phyloP scores from a whole-genome alignment of 1,140 invertebrate species.

The Temnothorax longispinosus region DNA sequence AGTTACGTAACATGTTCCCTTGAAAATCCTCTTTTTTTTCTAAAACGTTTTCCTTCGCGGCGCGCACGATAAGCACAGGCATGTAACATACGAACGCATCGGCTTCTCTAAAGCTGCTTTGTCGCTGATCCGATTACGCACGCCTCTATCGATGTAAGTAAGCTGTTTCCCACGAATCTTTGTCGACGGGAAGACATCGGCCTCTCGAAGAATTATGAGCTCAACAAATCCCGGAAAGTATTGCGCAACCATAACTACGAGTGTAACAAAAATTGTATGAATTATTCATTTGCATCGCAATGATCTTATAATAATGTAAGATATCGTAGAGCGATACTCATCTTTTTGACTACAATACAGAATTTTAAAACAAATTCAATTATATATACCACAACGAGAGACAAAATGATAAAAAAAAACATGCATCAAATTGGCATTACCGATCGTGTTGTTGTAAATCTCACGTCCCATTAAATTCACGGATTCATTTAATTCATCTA shows the following conservation, averaged over 20 bases:
- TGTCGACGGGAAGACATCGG: not conserved
- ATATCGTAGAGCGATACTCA: not conserved
- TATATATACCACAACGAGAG: not conserved
- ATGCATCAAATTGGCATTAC: not conserved
- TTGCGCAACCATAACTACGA: not conserved
- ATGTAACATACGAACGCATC: not conserved
- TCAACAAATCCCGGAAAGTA: not conserved
- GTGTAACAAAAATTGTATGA: not conserved
- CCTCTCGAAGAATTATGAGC: not conserved
- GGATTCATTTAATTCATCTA: not conserved
- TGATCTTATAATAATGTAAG: not conserved
- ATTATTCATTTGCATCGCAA: not conserved
- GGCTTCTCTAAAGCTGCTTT: slow-evolving; percentile 40
- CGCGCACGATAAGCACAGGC: slow-evolving; percentile 4
- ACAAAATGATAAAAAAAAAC: not conserved
- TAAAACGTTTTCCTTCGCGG: not conserved
- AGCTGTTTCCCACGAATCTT: slow-evolving; percentile 5
- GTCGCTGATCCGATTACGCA: slow-evolving; percentile 44
- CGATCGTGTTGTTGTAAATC: not conserved
- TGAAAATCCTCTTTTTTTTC: slow-evolving; percentile 19
- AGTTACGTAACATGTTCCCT: slow-evolving; percentile 35
- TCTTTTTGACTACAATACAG: not conserved
- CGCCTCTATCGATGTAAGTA: slow-evolving; percentile 31
- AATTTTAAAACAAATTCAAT: not conserved
- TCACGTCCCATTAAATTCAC: not conserved